These are phyloP conservation scores for Linyphia triangularis DNA, from an alignment of 2,888 invertebrate genomes.

Conservation along the genomic window DNA sequence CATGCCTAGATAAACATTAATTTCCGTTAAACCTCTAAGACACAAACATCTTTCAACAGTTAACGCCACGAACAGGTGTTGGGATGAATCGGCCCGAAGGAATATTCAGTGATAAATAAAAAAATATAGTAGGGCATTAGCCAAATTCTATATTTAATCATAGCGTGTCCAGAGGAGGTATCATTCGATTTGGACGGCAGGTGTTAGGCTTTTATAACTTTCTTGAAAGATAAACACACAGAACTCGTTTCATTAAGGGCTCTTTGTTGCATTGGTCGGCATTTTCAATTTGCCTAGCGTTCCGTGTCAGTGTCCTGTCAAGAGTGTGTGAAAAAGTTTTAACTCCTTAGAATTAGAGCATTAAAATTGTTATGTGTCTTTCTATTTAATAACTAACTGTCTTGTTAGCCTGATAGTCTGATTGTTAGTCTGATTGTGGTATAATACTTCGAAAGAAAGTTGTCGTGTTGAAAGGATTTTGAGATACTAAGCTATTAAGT, in stretches of 20 bases:
- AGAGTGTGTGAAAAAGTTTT: no score
- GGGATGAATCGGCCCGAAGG: not conserved
- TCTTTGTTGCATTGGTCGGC: not conserved
- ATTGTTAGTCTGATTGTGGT: no score
- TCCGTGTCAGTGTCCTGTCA: not conserved
- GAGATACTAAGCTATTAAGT: no score
- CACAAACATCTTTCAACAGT: constrained; percentile 27
- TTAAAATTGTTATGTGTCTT: no score
- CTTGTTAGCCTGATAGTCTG: no score
- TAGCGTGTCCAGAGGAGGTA: constrained; percentile 34
- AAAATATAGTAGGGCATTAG: constrained; percentile 46
- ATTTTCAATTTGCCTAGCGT: not conserved
- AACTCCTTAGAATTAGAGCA: no score
- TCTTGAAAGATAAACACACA: constrained; percentile 12
- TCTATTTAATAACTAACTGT: no score
- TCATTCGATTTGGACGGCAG: constrained; percentile 41
- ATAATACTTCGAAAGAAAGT: no score
- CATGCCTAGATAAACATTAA: constrained; percentile 4
- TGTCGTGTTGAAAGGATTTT: no score
- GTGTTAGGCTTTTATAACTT: constrained; percentile 24
- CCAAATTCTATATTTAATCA: constrained; percentile 61
- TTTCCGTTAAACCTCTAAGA: constrained; percentile 32
- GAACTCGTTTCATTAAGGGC: constrained; percentile 28
- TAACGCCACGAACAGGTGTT: constrained; percentile 46
- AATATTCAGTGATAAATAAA: constrained; percentile 1